Conservation (phyloP, 2,888 invertebrate species). For the Siphlonurus alternatus region DNA sequence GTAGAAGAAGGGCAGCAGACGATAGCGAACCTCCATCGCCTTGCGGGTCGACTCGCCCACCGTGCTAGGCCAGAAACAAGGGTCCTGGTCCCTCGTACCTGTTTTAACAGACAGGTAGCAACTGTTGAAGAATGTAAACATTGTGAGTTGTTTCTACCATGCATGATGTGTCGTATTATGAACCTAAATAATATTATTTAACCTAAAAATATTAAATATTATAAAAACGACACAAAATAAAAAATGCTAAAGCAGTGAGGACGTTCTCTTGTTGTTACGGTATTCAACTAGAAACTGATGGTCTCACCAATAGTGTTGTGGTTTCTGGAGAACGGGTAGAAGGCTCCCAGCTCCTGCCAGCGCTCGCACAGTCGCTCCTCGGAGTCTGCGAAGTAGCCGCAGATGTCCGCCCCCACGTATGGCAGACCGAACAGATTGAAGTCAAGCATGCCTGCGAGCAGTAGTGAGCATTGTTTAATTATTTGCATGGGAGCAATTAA, state of each 20-base stretch:
- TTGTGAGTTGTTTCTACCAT: too few relatives aligned
- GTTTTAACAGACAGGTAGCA: too few relatives aligned
- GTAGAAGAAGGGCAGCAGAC: conserved; percentile 30
- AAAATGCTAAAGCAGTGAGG: too few relatives aligned
- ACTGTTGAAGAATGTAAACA: too few relatives aligned
- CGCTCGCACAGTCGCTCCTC: conserved; percentile 29
- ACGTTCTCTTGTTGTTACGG: too few relatives aligned
- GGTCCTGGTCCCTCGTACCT: conserved; percentile 13
- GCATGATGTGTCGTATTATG: too few relatives aligned
- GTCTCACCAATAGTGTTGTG: conserved; percentile 19
- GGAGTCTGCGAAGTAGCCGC: conserved; percentile 17
- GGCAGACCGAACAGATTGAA: conserved; percentile 23
- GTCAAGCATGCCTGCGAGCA: conserved; percentile 23
- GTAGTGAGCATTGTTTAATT: too few relatives aligned
- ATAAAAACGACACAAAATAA: too few relatives aligned
- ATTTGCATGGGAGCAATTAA: too few relatives aligned
- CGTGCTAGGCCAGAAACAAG: conserved; percentile 8
- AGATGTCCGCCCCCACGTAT: conserved; percentile 19
- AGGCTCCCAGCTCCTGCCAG: conserved; percentile 31
- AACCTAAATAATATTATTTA: too few relatives aligned
- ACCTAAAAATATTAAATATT: neutral
- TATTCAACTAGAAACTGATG: conserved; percentile 8
- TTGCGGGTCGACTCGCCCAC: conserved; percentile 12
- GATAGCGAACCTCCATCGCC: conserved; percentile 23
- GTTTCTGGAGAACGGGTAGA: conserved; percentile 27